Evolutionary conservation across 2,797 vertebrate genomes (phyloP).

Genomic region (Malacoctenus gilli): DNA sequence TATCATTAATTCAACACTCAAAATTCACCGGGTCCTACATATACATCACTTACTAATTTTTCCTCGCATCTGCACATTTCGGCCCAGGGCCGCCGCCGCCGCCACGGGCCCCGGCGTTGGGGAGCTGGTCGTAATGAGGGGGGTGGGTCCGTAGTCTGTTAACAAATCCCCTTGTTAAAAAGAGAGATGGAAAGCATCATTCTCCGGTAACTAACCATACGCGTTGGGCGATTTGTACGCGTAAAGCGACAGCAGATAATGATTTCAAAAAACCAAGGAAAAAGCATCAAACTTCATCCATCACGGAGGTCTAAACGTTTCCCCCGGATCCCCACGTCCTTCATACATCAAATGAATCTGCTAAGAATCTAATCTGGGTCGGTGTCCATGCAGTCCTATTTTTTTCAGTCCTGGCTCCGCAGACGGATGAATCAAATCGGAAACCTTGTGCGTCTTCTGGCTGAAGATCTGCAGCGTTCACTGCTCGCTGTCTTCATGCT

Average conservation of each 20-base stretch:
- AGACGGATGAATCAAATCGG: conserved; percentile 27
- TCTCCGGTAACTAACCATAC: conserved; percentile 69
- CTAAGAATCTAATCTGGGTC: conserved; percentile 48
- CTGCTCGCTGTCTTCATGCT: conserved; percentile 61
- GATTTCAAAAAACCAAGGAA: conserved; percentile 7
- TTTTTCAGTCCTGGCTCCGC: conserved; percentile 30
- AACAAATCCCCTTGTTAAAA: conserved; percentile 82
- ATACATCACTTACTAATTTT: conserved; percentile 93
- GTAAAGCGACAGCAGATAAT: conserved; percentile 57
- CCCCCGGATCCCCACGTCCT: background rate
- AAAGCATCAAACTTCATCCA: conserved; percentile 63
- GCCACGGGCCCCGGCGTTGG: conserved; percentile 73
- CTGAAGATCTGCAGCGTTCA: conserved; percentile 42
- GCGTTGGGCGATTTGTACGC: conserved; percentile 67
- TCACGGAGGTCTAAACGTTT: conserved; percentile 59
- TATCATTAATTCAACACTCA: conserved; percentile 94
- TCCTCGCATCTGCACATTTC: conserved; percentile 83
- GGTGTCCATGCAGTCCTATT: conserved; percentile 42
- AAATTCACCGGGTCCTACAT: conserved; percentile 82
- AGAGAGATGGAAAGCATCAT: conserved; percentile 73
- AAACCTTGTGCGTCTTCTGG: conserved; percentile 43
- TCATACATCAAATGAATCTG: conserved; percentile 46
- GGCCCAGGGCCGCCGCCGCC: conserved; percentile 71
- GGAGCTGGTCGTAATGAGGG: conserved; percentile 81
- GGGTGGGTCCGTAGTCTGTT: conserved; percentile 71